phyloP scores from a whole-genome alignment of 2,113 vertebrate species.

The Lanius collurio region DNA sequence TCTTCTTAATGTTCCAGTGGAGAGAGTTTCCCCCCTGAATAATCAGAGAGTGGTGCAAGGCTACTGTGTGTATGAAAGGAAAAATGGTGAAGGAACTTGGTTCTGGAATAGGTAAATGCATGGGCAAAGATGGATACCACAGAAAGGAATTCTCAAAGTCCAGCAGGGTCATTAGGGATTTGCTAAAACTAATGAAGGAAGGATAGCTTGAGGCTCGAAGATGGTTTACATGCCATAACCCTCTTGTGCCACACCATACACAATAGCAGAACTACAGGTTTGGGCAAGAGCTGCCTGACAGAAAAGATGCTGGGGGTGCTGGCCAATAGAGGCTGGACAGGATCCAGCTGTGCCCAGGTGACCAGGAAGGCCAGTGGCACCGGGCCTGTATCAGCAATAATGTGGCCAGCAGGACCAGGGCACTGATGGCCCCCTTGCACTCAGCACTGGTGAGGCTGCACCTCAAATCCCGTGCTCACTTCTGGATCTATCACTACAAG shows the following conservation, averaged over 20 bases:
- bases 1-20: not conserved
- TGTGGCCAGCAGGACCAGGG: not conserved
- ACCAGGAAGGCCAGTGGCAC: not conserved
- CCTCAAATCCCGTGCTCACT: not conserved
- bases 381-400: not conserved
- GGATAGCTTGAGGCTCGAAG: not conserved
- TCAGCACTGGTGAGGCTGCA: accelerated
- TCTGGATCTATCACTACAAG: not conserved
- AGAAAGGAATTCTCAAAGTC: not conserved
- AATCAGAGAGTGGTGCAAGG: not conserved
- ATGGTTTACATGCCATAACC: not conserved
- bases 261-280: not conserved
- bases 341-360: not conserved
- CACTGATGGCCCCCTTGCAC: not conserved
- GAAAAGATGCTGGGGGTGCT: not conserved
- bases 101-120: not conserved
- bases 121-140: not conserved
- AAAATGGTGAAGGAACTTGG: not conserved
- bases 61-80: not conserved
- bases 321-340: not conserved
- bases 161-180: not conserved
- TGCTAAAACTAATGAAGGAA: not conserved
- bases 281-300: not conserved
- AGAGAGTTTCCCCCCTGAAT: not conserved
- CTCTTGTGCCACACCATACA: not conserved